Base-by-base conservation (phyloP, 64 coral and sea anemone genomes). In the Exaiptasia diaphana region DNA sequence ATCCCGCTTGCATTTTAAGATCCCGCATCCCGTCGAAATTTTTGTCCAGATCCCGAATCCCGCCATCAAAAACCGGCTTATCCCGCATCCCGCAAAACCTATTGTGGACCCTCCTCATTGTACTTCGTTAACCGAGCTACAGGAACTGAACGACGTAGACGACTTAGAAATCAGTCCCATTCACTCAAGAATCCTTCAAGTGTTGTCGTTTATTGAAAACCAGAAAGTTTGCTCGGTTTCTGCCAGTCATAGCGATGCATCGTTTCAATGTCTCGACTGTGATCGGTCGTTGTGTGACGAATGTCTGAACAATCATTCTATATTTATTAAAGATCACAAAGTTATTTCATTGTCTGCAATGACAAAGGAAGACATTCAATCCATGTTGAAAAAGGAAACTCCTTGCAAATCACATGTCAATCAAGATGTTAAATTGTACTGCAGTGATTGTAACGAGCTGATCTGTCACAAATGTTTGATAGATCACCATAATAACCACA, bases 261-360 rank as follows among this genome's bases (percentile, higher is more conserved):
- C 31, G 32, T 64, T 4, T 12, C n/a, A 64, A 8, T 64, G 60
- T 15, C 38, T 64, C 38, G 60, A 64, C 30, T 64, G 60, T 64
- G 29, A 64, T 64, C 60, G 59, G 27, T 63, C 55, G 59, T 1
- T 63, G 59, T 63, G 59, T 63, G 59, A 63, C 10, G 59, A 63
- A 32, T 63, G 59, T 17, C 11, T 33, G 27, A 31, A 32, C 3
- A 33, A 36, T 23, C 60, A 64, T 64, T 64, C 60, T 24, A 3
- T 17, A 34, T 64, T 64, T 64, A 64, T 11, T 17, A 14, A 64
- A 33, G 60, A 64, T 36, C 60, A 64, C 60, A 64, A 64, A 30
- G 60, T 64, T 4, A 36, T 17, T 3, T 18, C 29, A 17, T 11
- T 8, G 4, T 14, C 26, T 3, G 60, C 32, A 33, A 34, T 64